Conservation (phyloP, 2,797 vertebrate genomes). For the Cossypha polioptera region DNA sequence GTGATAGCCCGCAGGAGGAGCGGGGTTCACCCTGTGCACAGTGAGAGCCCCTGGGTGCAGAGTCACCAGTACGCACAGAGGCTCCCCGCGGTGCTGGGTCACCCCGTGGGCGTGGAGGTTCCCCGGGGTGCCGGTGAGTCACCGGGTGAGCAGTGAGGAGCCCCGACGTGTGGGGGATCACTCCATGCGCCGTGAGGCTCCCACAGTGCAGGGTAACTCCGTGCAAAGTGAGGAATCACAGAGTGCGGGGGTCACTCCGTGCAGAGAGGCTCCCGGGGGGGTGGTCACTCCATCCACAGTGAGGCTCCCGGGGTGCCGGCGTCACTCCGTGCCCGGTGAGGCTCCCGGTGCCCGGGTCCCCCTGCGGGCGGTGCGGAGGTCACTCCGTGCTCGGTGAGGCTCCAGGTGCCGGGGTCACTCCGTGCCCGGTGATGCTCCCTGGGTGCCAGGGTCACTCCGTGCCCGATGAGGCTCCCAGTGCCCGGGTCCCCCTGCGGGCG, state of each 20-base stretch:
- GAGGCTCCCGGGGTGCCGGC: no score
- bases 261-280: not conserved
- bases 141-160: not conserved
- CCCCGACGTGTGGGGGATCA: no score
- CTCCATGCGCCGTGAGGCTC: not conserved
- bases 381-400: not conserved
- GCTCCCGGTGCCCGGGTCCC: not conserved
- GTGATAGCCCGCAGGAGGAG: not conserved
- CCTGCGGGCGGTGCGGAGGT: not conserved
- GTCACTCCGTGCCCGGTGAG: no score
- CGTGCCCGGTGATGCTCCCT: no score
- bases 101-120: not conserved
- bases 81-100: not conserved
- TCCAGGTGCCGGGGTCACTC: no score
- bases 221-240: not conserved
- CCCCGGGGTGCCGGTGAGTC: not conserved
- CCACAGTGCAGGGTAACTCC: not conserved
- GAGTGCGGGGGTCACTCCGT: not conserved
- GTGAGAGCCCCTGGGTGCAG: no score
- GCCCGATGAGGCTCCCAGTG: no score
- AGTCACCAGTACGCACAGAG: not conserved
- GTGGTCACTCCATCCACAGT: not conserved
- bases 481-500: no score
- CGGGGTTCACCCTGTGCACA: not conserved
- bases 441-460: no score